Base-by-base conservation (phyloP, 2,113 vertebrate species). In the Sinocyclocheilus rhinocerous region DNA sequence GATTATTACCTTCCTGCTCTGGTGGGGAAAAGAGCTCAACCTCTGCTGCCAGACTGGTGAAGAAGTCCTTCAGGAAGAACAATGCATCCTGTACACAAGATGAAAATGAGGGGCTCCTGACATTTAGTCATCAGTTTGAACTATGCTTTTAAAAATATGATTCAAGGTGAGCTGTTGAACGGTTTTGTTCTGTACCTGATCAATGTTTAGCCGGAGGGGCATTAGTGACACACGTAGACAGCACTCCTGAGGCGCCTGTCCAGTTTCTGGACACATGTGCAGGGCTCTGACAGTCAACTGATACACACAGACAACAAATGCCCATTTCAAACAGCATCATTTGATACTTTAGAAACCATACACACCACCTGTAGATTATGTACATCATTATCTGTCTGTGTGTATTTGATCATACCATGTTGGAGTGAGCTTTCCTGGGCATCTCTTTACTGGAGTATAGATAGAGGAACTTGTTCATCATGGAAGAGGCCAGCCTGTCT, bases 61-160 rank as follows among this genome's bases (percentile, higher is more conserved):
- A 98, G 93, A 99, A 99, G 89, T 99, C 97, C 91, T 99, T 99
- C 91, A 99, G 90, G 94, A 99, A 99, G 93, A 99, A 99, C 90
- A 99, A 93, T 26, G 98, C 98, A 92, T 99, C 98, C 98, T 99
- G 84, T 33, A 84, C 0, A 72, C 11, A 48, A 12, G 39, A 48
- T 48, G 11, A 50, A 75, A 1, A 65, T 57, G 1, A 61, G 61
- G 18, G 39, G 0, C 8, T 12, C 16, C 15, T 33, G 26, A 48
- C 12, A 76, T 75, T 4, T 45, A 73, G 20, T 12, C 70, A 59
- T 26, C 0, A 10, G 13, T 86, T 9, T 59, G 6, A 36, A 50
- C n/a, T 48, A 39, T 5, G 20, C 9, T 18, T 45, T 24, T 20
- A 73, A 36, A 76, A n/a, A 76, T 11, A 15, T 42, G 72, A 39